Evolutionary conservation across 2,113 vertebrate genomes (phyloP), one percentile per base, ranked within the genome.

Genomic region (zebrafish (Danio rerio)): DNA sequence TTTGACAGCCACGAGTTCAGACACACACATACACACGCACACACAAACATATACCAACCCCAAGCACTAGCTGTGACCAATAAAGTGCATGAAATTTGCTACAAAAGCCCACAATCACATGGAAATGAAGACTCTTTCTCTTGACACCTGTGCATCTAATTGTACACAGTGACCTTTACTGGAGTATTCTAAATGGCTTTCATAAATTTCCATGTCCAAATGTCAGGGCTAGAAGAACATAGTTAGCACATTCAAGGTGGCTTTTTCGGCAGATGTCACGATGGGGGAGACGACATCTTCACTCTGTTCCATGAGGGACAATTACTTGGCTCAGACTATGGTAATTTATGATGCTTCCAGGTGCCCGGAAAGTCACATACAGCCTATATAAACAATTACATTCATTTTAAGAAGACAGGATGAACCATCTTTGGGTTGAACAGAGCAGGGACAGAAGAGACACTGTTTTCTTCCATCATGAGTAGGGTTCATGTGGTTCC

Each of bases 171-270:
- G 89, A 92, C 91, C 91, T 93, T 92, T 91, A 45, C 55, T 11
- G 5, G 42, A 70, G 73, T 71, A 83, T 81, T 71, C 85, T 85
- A 83, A 88, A 87, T 80, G 76, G 84, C 89, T 89, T 88, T 85
- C 78, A 85, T 84, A 88, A 84, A 89, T 89, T 90, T 81, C 59
- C 69, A 83, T 82, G 79, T 83, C 72, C 83, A 91, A 93, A 92
- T 93, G 91, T 91, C 90, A 93, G 53, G 72, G 82, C 73, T 78
- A 84, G 87, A 83, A 79, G 86, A 89, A 89, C 90, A 79, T 53
- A 40, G 77, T 66, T 79, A 45, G 50, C 61, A 53, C 77, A 79
- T 79, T 55, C 47, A 20, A 79, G 77, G 61, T 7, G 7, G 76
- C 76, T 79, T 55, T 65, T 66, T 78, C 49, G 2, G 11, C 62